Evolutionary conservation across 2,888 invertebrate species (phyloP).

Genomic region (Pogonocherus hispidulus): DNA sequence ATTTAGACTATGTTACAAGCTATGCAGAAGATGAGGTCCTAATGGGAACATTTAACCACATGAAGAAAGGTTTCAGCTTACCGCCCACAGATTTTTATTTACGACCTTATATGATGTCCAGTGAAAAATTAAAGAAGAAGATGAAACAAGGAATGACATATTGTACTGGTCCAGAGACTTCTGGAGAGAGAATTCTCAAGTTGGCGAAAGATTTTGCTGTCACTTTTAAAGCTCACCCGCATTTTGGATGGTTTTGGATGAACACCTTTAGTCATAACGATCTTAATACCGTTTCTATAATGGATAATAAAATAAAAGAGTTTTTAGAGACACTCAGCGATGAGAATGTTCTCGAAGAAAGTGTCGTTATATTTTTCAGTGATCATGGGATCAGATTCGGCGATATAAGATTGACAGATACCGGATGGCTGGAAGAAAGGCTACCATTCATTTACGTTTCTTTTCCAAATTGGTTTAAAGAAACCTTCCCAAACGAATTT

Average conservation of each 20-base stretch:
- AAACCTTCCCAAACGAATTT: constrained; percentile 71
- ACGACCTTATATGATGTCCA: neutral
- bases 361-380: constrained; percentile 81
- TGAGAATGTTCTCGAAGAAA: constrained; percentile 75
- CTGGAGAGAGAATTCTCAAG: constrained; percentile 78
- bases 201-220: constrained; percentile 76
- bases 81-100: constrained; percentile 77
- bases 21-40: constrained; percentile 83
- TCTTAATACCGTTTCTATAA: constrained; percentile 76
- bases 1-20: constrained; percentile 81
- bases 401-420: constrained; percentile 75
- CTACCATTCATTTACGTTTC: constrained; percentile 81
- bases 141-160: constrained; percentile 54
- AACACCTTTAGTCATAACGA: constrained; percentile 83
- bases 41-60: constrained; percentile 83
- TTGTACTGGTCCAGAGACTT: constrained; percentile 75
- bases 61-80: constrained; percentile 78
- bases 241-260: constrained; percentile 86
- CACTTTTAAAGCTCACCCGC: constrained; percentile 68
- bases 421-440: constrained; percentile 85
- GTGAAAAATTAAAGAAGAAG: neutral
- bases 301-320: constrained; percentile 75
- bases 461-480: constrained; percentile 75
- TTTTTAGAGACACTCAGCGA: constrained; percentile 75
- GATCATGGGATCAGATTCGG: constrained; percentile 88